phyloP scores from a whole-genome alignment of 2,113 vertebrate genomes.

The Propithecus coquereli region DNA sequence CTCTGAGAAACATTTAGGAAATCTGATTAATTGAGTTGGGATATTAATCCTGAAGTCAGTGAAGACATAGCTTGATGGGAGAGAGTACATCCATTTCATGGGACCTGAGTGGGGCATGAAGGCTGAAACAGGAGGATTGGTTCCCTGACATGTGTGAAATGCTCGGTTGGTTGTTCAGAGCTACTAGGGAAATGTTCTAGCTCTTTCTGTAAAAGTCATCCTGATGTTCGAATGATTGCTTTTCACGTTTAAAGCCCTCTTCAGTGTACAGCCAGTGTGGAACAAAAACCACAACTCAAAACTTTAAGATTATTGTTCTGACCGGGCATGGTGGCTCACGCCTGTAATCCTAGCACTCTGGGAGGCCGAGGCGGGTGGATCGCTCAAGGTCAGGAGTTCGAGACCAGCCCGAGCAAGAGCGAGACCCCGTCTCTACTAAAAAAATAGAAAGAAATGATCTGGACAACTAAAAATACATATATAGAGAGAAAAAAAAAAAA shows the following conservation, averaged over 20 bases:
- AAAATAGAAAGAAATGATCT: no score
- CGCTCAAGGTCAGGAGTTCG: no score
- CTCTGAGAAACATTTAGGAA: slow-evolving; percentile 12
- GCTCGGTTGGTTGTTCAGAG: neutral
- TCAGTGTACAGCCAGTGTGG: neutral
- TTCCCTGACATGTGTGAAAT: neutral
- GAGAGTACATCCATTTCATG: neutral
- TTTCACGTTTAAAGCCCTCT: neutral
- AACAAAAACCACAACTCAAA: neutral
- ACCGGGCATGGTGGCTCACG: no score
- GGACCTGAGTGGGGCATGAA: no score
- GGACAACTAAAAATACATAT: no score
- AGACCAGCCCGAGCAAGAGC: no score
- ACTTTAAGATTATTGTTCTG: neutral
- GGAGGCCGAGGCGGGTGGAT: no score
- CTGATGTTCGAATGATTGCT: neutral
- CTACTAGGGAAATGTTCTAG: neutral
- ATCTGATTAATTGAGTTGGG: neutral
- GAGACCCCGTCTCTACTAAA: no score
- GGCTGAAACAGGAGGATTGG: neutral
- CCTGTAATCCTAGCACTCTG: no score
- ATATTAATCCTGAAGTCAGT: neutral
- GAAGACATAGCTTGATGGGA: neutral
- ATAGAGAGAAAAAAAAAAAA: no score
- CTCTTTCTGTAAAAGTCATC: neutral